phyloP scores from a whole-genome alignment of 2,888 invertebrate genomes.

The Caenorhabditis angaria region DNA sequence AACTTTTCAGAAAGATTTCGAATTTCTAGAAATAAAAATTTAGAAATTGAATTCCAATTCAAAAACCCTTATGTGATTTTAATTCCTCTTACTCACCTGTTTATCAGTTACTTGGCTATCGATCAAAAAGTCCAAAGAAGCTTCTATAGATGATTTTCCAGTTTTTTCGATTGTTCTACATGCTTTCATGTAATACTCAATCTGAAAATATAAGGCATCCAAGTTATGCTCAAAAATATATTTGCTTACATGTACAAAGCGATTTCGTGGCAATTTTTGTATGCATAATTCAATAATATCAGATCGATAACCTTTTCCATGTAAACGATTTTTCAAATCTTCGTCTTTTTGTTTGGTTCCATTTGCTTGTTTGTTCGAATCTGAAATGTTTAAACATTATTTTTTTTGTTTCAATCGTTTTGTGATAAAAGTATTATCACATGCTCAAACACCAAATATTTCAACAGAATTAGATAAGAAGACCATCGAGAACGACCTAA shows the following conservation, averaged over 20 bases:
- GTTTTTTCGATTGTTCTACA: constrained; percentile 52
- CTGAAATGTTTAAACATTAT: background rate
- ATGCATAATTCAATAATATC: constrained; percentile 41
- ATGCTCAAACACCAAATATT: no score
- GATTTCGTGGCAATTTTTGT: constrained; percentile 28
- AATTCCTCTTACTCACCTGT: constrained; percentile 28
- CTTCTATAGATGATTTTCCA: constrained; percentile 27
- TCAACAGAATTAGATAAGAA: no score
- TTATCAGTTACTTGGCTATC: constrained; percentile 49
- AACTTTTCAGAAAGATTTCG: no score
- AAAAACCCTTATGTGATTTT: background rate
- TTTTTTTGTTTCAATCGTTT: background rate
- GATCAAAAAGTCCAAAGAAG: constrained; percentile 44
- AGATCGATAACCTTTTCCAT: constrained; percentile 46
- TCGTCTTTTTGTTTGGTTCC: constrained; percentile 9
- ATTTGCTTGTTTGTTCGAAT: no score
- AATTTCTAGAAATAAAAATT: no score
- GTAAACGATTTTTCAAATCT: constrained; percentile 29
- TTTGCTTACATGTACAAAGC: constrained; percentile 42
- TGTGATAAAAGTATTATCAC: background rate
- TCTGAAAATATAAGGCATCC: constrained; percentile 29
- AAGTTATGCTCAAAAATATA: background rate
- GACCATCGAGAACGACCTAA: background rate
- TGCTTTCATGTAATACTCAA: constrained; percentile 61
- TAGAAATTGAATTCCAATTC: no score